phyloP scores from a whole-genome alignment of 2,888 invertebrate species.

The Gryllus longicercus region DNA sequence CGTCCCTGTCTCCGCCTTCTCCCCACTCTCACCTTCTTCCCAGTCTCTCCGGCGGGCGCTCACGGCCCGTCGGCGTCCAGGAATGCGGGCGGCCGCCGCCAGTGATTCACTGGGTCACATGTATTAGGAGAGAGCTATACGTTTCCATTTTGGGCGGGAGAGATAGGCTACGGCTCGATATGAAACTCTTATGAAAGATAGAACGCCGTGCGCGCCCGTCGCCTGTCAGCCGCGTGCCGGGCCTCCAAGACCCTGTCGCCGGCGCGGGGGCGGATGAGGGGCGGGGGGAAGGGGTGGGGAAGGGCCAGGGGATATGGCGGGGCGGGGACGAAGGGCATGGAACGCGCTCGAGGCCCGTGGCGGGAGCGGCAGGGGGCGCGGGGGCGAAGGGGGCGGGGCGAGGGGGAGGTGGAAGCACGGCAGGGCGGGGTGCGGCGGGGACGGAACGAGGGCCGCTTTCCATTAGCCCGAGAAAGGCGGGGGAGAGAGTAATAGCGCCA shows the following conservation, averaged over 20 bases:
- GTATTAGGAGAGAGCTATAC: background rate
- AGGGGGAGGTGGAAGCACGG: no score
- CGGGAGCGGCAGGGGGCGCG: no score
- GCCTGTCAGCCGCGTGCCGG: background rate
- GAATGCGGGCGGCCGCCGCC: background rate
- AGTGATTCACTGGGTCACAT: background rate
- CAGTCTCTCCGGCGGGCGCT: no score
- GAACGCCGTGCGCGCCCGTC: background rate
- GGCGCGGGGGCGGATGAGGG: no score
- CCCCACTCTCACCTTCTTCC: background rate
- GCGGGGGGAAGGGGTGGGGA: no score
- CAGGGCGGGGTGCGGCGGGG: no score
- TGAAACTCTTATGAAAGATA: conserved; percentile 6
- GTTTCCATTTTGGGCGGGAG: background rate
- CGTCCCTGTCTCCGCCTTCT: background rate
- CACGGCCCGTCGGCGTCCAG: background rate
- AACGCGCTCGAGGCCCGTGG: no score
- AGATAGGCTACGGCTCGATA: conserved; percentile 5
- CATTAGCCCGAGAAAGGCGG: background rate
- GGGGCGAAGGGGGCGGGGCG: no score
- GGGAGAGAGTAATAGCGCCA: conserved; percentile 6
- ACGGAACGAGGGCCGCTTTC: background rate
- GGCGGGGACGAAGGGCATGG: no score
- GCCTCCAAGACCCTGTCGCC: no score
- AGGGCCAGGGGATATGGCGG: no score